These are phyloP conservation scores for Antennarius maculatus DNA, from an alignment of 2,797 vertebrate genomes.

Conservation along the genomic window DNA sequence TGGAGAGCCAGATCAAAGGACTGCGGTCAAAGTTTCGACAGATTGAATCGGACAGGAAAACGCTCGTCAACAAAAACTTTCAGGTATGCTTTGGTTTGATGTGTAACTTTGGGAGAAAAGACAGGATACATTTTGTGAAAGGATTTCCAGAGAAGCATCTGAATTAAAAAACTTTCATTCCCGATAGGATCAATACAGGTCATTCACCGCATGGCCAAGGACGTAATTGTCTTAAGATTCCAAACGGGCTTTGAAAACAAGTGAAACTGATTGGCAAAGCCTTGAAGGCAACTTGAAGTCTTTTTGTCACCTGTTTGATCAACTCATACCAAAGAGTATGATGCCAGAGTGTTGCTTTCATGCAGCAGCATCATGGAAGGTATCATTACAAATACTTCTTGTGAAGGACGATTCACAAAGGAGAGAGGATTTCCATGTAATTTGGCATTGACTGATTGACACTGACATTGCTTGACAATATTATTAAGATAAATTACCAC, in stretches of 20 bases:
- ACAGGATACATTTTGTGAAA: slow-evolving; percentile 12
- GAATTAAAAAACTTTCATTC: slow-evolving; percentile 31
- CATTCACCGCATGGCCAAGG: slow-evolving; percentile 17
- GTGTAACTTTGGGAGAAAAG: slow-evolving; percentile 40
- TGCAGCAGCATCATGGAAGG: not conserved
- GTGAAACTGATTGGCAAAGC: not conserved
- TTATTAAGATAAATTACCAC: slow-evolving; percentile 5
- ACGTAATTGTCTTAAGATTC: slow-evolving; percentile 5
- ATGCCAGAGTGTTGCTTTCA: not conserved
- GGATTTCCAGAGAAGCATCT: slow-evolving; percentile 28
- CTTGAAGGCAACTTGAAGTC: not conserved
- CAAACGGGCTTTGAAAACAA: too few species aligned
- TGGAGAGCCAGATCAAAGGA: slow-evolving; percentile 99
- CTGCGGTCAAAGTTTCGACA: slow-evolving; percentile 95
- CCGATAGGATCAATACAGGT: slow-evolving; percentile 34
- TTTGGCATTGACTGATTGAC: not conserved
- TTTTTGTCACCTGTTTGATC: slow-evolving; percentile 4
- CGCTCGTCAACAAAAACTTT: slow-evolving; percentile 93
- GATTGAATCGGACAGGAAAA: slow-evolving; percentile 96
- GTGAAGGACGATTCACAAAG: not conserved
- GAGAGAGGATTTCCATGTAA: not conserved
- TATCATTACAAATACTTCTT: not conserved
- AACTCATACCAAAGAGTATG: not conserved
- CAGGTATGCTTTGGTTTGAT: slow-evolving; percentile 83
- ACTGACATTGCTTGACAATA: slow-evolving; percentile 4